phyloP scores from a whole-genome alignment of 2,888 invertebrate species.

The Amblyjoppa fuscipennis region DNA sequence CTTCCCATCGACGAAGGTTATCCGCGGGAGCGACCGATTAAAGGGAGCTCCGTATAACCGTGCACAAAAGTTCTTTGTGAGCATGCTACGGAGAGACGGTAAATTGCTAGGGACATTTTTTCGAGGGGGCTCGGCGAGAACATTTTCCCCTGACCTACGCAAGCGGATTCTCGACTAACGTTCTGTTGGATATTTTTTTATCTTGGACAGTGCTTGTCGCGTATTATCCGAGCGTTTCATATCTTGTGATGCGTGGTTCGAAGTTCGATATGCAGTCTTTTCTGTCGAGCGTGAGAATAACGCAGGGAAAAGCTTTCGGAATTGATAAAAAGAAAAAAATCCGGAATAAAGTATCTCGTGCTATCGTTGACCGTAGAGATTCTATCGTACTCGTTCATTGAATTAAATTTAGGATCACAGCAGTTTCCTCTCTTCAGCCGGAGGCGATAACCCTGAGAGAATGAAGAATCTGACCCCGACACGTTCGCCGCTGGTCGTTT shows the following conservation, averaged over 20 bases:
- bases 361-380: constrained; percentile 35
- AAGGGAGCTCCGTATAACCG: not conserved
- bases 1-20: constrained; percentile 52
- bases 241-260: not conserved
- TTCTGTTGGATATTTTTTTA: constrained; percentile 57
- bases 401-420: constrained; percentile 64
- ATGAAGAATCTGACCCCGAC: constrained; percentile 66
- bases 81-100: not conserved
- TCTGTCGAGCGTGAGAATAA: not conserved
- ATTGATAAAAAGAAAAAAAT: constrained; percentile 33
- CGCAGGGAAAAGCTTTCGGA: constrained; percentile 32
- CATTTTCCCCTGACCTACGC: constrained; percentile 66
- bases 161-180: constrained; percentile 56
- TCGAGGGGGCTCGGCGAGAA: constrained; percentile 42
- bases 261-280: constrained; percentile 1
- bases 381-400: constrained; percentile 53
- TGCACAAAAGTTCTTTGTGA: not conserved
- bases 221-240: constrained; percentile 3
- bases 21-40: constrained; percentile 11
- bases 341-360: constrained; percentile 36
- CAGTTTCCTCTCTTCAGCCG: constrained; percentile 34
- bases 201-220: not conserved
- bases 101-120: constrained; percentile 21
- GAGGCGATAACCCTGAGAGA: constrained; percentile 64
- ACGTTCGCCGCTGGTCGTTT: constrained; percentile 63